These are phyloP conservation scores for Drosophila putrida DNA, from an alignment of 2,888 invertebrate species.

Conservation along the genomic window DNA sequence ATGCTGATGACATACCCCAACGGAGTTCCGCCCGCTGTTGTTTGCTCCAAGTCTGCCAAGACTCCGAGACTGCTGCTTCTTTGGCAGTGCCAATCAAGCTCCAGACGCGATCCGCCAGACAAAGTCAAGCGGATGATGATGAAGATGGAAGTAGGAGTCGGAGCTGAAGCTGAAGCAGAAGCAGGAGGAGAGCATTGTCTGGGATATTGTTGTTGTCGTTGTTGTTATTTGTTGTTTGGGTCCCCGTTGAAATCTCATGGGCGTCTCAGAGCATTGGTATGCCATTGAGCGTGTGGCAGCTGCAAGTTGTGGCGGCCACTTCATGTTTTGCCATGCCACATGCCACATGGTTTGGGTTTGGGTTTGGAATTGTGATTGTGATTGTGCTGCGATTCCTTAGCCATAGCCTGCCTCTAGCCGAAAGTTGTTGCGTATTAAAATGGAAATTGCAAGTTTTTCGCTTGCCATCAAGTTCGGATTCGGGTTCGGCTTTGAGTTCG, in stretches of 20 bases:
- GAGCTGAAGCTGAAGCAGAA: background rate
- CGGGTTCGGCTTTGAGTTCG: constrained; percentile 23
- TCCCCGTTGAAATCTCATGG: constrained; percentile 46
- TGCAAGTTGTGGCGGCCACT: constrained; percentile 23
- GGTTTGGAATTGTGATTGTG: constrained; percentile 20
- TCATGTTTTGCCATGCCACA: constrained; percentile 39
- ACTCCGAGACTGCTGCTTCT: constrained; percentile 10
- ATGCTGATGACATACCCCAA: constrained; percentile 75
- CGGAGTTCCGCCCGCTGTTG: constrained; percentile 27
- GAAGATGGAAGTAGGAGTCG: background rate
- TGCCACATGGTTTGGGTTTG: too few relatives aligned
- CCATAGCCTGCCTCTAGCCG: constrained; percentile 64
- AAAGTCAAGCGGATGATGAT: constrained; percentile 14
- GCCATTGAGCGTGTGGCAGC: constrained; percentile 50
- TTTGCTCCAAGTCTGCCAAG: background rate
- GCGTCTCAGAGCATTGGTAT: constrained; percentile 60
- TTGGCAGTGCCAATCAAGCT: constrained; percentile 44
- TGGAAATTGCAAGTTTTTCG: constrained; percentile 79
- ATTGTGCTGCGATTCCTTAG: constrained; percentile 12
- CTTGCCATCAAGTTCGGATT: constrained; percentile 22
- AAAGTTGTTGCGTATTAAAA: constrained; percentile 80
- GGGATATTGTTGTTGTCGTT: constrained; percentile 8
- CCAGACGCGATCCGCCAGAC: constrained; percentile 55
- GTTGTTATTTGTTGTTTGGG: constrained; percentile 30
- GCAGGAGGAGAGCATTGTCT: constrained; percentile 6